Evolutionary conservation across 2,797 vertebrate species (phyloP).

Genomic region (Rhynchonycteris naso): DNA sequence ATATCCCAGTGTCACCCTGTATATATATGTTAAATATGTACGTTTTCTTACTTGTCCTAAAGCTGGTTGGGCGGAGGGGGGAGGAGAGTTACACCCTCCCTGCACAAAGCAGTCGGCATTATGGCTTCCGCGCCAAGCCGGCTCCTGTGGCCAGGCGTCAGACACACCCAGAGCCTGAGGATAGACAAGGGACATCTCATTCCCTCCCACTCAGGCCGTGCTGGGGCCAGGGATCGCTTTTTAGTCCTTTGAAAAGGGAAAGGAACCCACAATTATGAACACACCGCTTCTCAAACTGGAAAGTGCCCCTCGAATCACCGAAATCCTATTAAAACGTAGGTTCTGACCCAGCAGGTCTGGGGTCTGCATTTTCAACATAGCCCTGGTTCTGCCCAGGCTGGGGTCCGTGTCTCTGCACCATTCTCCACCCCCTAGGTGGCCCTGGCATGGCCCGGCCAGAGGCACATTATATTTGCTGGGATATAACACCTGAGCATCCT

Average conservation of each 20-base stretch:
- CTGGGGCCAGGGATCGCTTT: not conserved
- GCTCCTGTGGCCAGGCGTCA: accelerated
- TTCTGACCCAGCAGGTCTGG: not conserved
- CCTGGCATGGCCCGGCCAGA: not conserved
- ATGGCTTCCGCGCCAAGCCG: accelerated
- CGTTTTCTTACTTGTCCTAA: not conserved
- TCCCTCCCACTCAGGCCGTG: accelerated
- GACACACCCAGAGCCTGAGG: not conserved
- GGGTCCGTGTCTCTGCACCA: accelerated
- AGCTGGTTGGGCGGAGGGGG: not conserved
- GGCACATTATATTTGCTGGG: not conserved
- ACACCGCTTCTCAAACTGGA: accelerated
- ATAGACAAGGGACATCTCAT: accelerated
- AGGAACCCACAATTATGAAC: accelerated
- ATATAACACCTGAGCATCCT: too few relatives aligned
- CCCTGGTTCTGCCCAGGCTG: not conserved
- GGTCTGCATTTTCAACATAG: not conserved
- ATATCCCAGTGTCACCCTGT: not conserved
- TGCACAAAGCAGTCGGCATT: not conserved
- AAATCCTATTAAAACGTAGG: too few relatives aligned
- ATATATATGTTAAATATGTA: not conserved
- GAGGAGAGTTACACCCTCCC: not conserved
- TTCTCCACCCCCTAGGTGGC: not conserved
- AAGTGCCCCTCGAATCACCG: accelerated
- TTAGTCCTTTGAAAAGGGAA: not conserved